These are phyloP conservation scores for Adelges cooleyi DNA, from an alignment of 1,140 invertebrate species.

Conservation along the genomic window DNA sequence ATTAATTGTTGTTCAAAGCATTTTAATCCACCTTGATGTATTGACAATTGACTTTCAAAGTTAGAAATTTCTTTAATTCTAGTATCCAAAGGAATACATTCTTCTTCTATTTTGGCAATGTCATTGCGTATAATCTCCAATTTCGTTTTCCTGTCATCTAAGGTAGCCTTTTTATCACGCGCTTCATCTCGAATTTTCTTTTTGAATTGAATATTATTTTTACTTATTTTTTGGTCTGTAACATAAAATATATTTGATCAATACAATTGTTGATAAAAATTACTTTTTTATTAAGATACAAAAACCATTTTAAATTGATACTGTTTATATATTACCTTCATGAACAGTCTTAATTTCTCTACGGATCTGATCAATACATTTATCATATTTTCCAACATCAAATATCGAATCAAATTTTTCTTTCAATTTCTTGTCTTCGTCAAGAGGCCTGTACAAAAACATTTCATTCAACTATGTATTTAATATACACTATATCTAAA, in stretches of 20 bases:
- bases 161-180: conserved; percentile 41
- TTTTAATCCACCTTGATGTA: conserved; percentile 39
- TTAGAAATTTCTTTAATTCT: conserved; percentile 35
- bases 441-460: conserved; percentile 63
- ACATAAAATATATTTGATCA: no score
- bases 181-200: conserved; percentile 45
- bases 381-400: conserved; percentile 85
- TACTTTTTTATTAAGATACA: no score
- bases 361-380: conserved; percentile 71
- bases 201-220: conserved; percentile 45
- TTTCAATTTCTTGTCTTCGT: conserved; percentile 87
- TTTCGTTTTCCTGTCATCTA: conserved; percentile 49
- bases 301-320: no score
- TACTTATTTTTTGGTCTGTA: conserved; percentile 34
- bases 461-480: conserved; percentile 28
- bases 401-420: conserved; percentile 97
- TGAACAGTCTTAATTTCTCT: not conserved
- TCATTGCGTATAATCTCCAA: conserved; percentile 38
- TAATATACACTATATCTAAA: no score
- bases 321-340: not conserved
- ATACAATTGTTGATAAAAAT: no score
- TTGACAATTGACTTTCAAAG: conserved; percentile 32
- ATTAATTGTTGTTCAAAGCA: conserved; percentile 41
- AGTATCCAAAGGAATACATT: conserved; percentile 51
- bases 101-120: conserved; percentile 38